These are phyloP conservation scores for Callocephalon fimbriatum DNA, from an alignment of 2,113 vertebrate genomes.

Conservation along the genomic window DNA sequence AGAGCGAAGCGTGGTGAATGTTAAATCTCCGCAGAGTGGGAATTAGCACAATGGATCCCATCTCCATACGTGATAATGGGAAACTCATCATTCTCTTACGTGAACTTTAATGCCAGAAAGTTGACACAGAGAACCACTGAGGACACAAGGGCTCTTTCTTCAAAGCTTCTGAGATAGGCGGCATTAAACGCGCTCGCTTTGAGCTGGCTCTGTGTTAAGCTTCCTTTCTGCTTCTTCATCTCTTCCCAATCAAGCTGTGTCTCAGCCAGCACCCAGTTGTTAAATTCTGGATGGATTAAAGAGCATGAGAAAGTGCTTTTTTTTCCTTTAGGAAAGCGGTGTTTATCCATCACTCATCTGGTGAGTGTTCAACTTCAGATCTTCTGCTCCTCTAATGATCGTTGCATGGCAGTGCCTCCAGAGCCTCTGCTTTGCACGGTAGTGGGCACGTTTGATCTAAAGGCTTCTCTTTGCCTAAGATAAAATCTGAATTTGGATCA, in stretches of 20 bases:
- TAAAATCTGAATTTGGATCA: conserved; percentile 47
- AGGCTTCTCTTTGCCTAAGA: conserved; percentile 31
- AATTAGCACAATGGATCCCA: conserved; percentile 62
- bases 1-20: conserved; percentile 28
- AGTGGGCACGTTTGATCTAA: conserved; percentile 35
- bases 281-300: conserved; percentile 66
- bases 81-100: conserved; percentile 12
- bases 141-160: conserved; percentile 42
- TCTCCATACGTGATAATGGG: conserved; percentile 62
- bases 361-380: conserved; percentile 26
- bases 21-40: conserved; percentile 49
- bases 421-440: conserved; percentile 19
- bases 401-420: not conserved
- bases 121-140: conserved; percentile 33
- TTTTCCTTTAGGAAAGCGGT: conserved; percentile 24
- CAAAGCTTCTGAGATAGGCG: conserved; percentile 43
- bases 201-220: conserved; percentile 33
- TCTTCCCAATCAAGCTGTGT: conserved; percentile 39
- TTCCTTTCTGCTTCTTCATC: conserved; percentile 47
- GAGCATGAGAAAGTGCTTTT: conserved; percentile 26
- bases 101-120: conserved; percentile 58
- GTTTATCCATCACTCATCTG: conserved; percentile 47
- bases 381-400: conserved; percentile 32
- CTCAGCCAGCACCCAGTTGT: conserved; percentile 51
- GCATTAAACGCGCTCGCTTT: not conserved